Conservation (phyloP, 2,113 vertebrate genomes). For the Lamprotornis superbus region DNA sequence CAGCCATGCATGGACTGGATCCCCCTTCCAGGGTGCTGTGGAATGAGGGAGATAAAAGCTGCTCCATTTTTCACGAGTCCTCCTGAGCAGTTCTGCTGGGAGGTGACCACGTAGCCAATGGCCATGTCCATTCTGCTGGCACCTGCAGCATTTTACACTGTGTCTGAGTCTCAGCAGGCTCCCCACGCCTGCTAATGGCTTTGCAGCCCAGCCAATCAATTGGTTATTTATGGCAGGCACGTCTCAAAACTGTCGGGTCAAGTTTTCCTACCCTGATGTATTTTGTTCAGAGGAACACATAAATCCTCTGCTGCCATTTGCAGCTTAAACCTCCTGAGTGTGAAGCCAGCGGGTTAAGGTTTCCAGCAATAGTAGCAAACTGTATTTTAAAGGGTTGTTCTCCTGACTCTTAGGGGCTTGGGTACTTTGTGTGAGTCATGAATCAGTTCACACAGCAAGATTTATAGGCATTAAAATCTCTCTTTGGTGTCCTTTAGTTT, state of each 20-base stretch:
- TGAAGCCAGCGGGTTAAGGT: slow-evolving; percentile 11
- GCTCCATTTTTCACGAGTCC: not conserved
- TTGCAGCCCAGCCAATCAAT: slow-evolving; percentile 22
- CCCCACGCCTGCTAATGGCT: slow-evolving; percentile 6
- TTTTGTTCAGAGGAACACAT: slow-evolving; percentile 31
- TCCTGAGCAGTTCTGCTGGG: not conserved
- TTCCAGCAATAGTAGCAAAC: slow-evolving; percentile 7
- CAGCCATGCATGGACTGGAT: not conserved
- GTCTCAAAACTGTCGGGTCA: slow-evolving; percentile 26
- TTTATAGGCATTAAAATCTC: not conserved
- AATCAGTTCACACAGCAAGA: not conserved
- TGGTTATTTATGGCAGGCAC: slow-evolving; percentile 39
- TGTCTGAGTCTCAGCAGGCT: slow-evolving; percentile 33
- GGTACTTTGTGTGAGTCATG: not conserved
- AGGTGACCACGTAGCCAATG: not conserved
- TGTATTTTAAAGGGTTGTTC: not conserved
- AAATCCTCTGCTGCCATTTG: slow-evolving; percentile 56
- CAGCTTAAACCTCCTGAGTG: slow-evolving; percentile 43
- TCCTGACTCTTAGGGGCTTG: not conserved
- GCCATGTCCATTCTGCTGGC: slow-evolving; percentile 35
- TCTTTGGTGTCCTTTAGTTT: not conserved
- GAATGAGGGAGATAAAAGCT: not conserved
- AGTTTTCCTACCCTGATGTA: slow-evolving; percentile 39
- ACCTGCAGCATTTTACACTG: not conserved
- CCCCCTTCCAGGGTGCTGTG: not conserved